These are phyloP conservation scores for Seriola dumerili DNA, from an alignment of 2,113 vertebrate genomes.

Conservation along the genomic window DNA sequence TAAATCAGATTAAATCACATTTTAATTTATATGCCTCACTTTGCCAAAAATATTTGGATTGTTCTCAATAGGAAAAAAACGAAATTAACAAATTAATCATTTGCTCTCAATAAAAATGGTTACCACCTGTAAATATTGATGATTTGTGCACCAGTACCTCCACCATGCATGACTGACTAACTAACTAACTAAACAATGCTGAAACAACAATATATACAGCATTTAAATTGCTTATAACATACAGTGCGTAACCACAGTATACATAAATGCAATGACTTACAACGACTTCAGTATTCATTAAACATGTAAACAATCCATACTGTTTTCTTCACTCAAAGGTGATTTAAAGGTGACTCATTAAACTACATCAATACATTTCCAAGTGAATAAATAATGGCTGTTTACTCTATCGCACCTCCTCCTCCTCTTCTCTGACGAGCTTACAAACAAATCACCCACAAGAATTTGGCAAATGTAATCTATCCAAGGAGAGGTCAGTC, in stretches of 20 bases:
- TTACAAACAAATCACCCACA: conserved; percentile 1
- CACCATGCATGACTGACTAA: no score
- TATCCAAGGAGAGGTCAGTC: conserved; percentile 33
- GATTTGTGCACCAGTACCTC: not conserved
- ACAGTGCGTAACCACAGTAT: not conserved
- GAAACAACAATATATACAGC: not conserved
- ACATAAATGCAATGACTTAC: not conserved
- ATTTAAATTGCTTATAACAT: not conserved
- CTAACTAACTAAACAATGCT: not conserved
- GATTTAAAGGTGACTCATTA: conserved; percentile 10
- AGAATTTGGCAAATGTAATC: conserved; percentile 34
- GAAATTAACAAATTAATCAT: not conserved
- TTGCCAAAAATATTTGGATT: not conserved
- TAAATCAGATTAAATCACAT: conserved; percentile 2
- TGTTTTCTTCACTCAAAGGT: conserved; percentile 4
- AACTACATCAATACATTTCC: conserved; percentile 9
- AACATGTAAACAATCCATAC: not conserved
- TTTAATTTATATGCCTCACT: not conserved
- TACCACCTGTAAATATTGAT: not conserved
- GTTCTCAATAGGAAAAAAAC: not conserved
- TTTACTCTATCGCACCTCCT: not conserved
- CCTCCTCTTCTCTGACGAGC: not conserved
- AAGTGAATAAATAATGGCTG: conserved; percentile 26
- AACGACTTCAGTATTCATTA: conserved; percentile 13
- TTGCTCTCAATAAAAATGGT: not conserved